These are phyloP conservation scores for Uromys caudimaculatus DNA, from an alignment of 2,797 vertebrate species.

Conservation along the genomic window DNA sequence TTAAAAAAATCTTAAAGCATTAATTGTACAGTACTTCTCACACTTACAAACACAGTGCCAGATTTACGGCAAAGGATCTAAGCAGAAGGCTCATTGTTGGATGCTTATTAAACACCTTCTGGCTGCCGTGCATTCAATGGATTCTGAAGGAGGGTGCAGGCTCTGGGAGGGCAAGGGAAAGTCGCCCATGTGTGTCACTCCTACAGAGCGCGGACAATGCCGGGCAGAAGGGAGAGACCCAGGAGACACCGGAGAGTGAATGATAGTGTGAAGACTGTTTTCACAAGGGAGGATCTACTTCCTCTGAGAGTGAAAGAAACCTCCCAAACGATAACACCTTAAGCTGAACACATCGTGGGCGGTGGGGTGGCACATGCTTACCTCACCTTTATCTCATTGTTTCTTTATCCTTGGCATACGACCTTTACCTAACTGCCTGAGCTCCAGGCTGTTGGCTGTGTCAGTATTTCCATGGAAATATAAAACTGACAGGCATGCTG, in stretches of 20 bases:
- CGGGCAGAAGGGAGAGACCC: neutral
- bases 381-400: neutral
- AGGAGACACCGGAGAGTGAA: slow-evolving; percentile 2
- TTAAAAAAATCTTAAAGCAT: neutral
- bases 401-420: neutral
- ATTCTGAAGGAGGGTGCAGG: neutral
- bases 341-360: neutral
- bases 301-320: slow-evolving; percentile 1
- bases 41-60: neutral
- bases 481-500: neutral
- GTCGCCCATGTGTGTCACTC: neutral
- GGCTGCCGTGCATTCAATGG: neutral
- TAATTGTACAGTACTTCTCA: slow-evolving; percentile 3
- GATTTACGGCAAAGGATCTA: neutral
- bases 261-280: neutral
- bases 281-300: slow-evolving; percentile 15
- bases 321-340: neutral
- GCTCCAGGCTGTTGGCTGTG: neutral
- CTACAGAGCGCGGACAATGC: neutral
- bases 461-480: neutral
- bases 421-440: slow-evolving; percentile 9
- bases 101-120: neutral
- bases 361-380: neutral
- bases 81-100: neutral
- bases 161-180: neutral